phyloP scores from a whole-genome alignment of 1,140 invertebrate species.

The Camponotus pennsylvanicus region DNA sequence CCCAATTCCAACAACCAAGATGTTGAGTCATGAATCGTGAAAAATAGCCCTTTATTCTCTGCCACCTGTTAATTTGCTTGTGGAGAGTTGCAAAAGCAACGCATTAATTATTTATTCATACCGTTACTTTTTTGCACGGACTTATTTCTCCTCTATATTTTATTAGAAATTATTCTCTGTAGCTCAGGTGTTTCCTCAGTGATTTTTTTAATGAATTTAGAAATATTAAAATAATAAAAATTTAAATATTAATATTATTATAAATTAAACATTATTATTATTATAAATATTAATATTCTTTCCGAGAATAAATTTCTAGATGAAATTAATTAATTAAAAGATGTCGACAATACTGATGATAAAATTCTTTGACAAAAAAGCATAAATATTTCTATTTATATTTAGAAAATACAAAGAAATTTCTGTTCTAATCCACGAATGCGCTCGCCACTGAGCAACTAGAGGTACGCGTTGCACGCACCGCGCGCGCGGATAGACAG shows the following conservation, averaged over 20 bases:
- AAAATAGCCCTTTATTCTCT: not conserved
- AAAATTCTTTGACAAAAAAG: not conserved
- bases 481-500: constrained; percentile 74
- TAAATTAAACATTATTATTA: no score
- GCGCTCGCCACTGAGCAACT: not conserved
- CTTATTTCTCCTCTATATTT: not conserved
- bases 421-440: constrained; percentile 34
- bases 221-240: not conserved
- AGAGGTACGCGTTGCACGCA: constrained; percentile 12
- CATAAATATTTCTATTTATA: not conserved
- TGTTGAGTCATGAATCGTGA: constrained; percentile 37
- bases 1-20: constrained; percentile 74
- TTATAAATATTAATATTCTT: no score
- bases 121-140: not conserved
- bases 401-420: constrained; percentile 19
- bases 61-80: not conserved
- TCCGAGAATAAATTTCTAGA: no score
- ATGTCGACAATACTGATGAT: not conserved
- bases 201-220: not conserved
- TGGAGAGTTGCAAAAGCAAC: not conserved
- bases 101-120: not conserved
- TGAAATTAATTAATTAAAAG: no score
- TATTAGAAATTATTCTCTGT: not conserved
- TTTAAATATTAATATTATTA: not conserved
- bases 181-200: not conserved